Base-by-base conservation (phyloP, 2,797 vertebrate species). In the Semaprochilodus insignis region DNA sequence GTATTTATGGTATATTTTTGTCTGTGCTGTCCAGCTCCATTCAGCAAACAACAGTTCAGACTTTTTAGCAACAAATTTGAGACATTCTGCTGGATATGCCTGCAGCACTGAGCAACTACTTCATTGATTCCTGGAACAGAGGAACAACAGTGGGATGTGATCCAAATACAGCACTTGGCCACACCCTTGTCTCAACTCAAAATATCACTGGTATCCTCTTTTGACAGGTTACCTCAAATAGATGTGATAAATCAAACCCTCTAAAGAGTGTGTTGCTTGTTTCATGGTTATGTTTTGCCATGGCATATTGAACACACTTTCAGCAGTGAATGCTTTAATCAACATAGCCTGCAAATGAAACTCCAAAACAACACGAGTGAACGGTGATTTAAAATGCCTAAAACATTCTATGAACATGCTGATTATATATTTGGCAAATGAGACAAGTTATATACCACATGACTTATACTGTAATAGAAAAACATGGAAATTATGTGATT, bases 101-200 rank as follows among this genome's bases (percentile, higher is more conserved):
- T 65, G 27, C 14, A 54, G 23, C 48, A 71, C 31, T 65, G 27
- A 77, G 40, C 2, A 11, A 69, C 80, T 67, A 31, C 75, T 57
- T 34, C 59, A 83, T n/a, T 31, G 59, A 55, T 72, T 77, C 74
- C 80, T 76, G 74, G 59, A 81, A 77, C 54, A 71, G 17, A 70
- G 54, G 75, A 70, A 34, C 0, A 4, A 71, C 23, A 44, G 48
- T 60, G 40, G 36, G 51, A 66, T 55, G 16, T 17, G 14, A 74
- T 67, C 76, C 69, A 59, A 74, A 78, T 44, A 21, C 11, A 76
- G 55, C 36, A 34, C 21, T 6, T 54, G 44, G 48, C 48, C 59
- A 74, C 71, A 65, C 63, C 36, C 51, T 59, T 6, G 15, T 59
- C 54, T 69, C 27, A 1, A 60, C 25, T 70, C 63, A 55, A 82